Conservation (phyloP, 1,140 invertebrate species). For the Metaphire vulgaris region DNA sequence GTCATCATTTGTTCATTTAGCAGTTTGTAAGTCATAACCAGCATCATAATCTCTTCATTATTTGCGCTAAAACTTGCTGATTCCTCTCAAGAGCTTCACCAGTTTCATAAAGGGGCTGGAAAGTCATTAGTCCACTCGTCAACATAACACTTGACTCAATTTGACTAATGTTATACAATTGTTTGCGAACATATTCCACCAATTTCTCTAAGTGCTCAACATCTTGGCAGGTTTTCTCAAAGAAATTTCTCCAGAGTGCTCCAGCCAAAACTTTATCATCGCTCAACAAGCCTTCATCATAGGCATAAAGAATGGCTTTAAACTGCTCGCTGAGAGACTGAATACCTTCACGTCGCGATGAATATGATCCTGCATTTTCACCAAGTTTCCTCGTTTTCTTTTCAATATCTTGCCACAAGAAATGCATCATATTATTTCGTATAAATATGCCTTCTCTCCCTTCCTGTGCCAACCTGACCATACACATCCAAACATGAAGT, state of each 20-base stretch:
- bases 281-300: slow-evolving; percentile 72
- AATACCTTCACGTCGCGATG: slow-evolving; percentile 37
- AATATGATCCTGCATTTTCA: slow-evolving; percentile 48
- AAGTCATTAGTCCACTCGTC: neutral
- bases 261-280: slow-evolving; percentile 68
- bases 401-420: slow-evolving; percentile 74
- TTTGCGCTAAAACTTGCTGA: neutral
- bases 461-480: slow-evolving; percentile 69
- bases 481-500: slow-evolving; percentile 55
- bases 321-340: slow-evolving; percentile 65
- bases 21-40: no score
- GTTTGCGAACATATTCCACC: slow-evolving; percentile 41
- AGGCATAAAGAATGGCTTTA: slow-evolving; percentile 72
- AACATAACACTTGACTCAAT: neutral
- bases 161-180: slow-evolving; percentile 30
- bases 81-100: neutral
- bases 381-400: slow-evolving; percentile 65
- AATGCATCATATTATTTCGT: slow-evolving; percentile 67
- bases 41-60: neutral
- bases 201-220: slow-evolving; percentile 33
- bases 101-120: neutral
- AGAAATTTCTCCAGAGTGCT: slow-evolving; percentile 76
- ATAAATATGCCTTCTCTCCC: slow-evolving; percentile 62
- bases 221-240: slow-evolving; percentile 43
- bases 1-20: no score